Percentiles rank a stretch among this genome's conserved stretches.
These are phyloP conservation scores for Catharus fuscescens DNA, from an alignment of 2,113 vertebrate species.

Conservation along the genomic window DNA sequence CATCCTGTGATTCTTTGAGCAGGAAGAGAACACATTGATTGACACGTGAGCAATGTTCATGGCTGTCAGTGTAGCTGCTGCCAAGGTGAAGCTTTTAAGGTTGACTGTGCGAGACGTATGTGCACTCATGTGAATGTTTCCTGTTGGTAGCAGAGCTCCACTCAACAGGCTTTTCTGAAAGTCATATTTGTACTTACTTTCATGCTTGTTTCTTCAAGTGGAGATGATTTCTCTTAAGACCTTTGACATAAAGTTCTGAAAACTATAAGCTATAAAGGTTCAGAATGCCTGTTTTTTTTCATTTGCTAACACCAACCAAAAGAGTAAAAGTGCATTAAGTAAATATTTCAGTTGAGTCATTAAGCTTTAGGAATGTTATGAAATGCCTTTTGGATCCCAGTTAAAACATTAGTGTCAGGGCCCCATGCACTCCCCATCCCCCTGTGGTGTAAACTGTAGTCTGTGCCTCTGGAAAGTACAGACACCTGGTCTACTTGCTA, in stretches of 20 bases:
- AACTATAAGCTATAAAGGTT: neutral
- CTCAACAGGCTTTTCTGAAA: neutral
- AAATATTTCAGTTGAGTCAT: neutral
- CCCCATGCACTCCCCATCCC: rapidly evolving
- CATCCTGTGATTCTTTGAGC: neutral
- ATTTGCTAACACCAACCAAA: neutral
- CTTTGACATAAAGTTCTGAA: neutral
- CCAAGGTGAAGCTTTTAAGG: neutral
- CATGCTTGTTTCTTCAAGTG: neutral
- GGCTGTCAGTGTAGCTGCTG: neutral
- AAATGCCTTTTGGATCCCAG: neutral
- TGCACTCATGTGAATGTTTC: neutral
- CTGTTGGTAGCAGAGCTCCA: neutral
- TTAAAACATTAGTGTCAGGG: neutral
- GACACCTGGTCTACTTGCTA: neutral
- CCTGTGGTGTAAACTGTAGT: neutral
- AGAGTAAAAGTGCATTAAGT: neutral
- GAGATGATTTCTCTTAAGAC: neutral
- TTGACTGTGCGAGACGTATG: neutral
- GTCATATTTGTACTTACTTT: neutral
- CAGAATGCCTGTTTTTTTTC: neutral
- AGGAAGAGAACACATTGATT: neutral
- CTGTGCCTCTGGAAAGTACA: neutral
- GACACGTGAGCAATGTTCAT: neutral
- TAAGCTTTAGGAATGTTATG: slow-evolving; percentile 10